Conservation (phyloP, 1,140 invertebrate species). For the Neodiprion lecontei region DNA sequence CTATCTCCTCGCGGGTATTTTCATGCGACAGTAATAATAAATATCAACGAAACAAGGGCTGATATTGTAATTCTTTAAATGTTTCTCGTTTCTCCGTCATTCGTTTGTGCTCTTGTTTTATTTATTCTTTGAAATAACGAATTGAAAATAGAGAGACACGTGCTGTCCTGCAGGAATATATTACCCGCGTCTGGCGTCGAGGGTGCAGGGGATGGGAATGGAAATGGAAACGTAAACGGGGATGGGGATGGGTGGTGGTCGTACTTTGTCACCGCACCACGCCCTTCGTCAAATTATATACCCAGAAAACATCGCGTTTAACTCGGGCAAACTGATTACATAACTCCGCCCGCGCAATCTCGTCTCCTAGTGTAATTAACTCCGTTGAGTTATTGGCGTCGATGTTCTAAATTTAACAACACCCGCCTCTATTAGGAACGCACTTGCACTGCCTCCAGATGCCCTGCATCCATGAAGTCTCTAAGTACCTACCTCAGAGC, state of each 20-base stretch:
- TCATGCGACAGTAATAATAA: too few relatives aligned
- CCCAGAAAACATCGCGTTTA: not conserved
- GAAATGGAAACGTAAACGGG: slow-evolving; percentile 22
- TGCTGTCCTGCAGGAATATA: slow-evolving; percentile 10
- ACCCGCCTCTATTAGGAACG: not conserved
- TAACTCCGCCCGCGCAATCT: slow-evolving; percentile 11
- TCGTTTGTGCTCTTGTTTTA: too few relatives aligned
- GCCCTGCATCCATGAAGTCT: too few relatives aligned
- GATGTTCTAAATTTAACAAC: not conserved
- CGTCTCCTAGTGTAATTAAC: slow-evolving; percentile 10
- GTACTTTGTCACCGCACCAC: slow-evolving; percentile 46
- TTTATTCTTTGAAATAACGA: not conserved
- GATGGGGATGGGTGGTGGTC: slow-evolving; percentile 17
- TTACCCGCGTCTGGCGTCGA: not conserved
- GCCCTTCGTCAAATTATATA: slow-evolving; percentile 28
- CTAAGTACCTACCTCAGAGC: too few relatives aligned
- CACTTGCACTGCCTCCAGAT: not conserved
- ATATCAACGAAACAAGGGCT: too few relatives aligned
- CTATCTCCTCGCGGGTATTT: too few relatives aligned
- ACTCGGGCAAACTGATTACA: not conserved
- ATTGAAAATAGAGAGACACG: slow-evolving; percentile 3
- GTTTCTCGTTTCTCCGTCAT: too few relatives aligned
- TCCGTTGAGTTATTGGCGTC: slow-evolving; percentile 10
- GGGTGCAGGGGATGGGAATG: not conserved
- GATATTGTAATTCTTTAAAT: too few relatives aligned